These are phyloP conservation scores for Rhingia rostrata DNA, from an alignment of 2,888 invertebrate genomes.

Conservation along the genomic window DNA sequence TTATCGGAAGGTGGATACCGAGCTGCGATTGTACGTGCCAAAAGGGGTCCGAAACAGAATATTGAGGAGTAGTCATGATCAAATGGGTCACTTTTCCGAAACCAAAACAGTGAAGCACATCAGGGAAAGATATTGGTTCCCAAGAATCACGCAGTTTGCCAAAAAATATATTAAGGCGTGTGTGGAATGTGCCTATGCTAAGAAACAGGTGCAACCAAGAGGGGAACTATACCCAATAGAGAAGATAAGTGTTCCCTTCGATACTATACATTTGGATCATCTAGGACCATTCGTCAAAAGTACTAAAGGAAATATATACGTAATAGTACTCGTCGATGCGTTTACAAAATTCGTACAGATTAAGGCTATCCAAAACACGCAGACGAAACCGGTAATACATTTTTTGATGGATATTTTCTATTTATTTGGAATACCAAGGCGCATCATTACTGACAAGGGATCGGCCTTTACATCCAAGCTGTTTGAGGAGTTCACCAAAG, in stretches of 20 bases:
- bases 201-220: conserved; percentile 48
- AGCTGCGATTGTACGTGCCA: no score
- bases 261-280: conserved; percentile 42
- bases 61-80: no score
- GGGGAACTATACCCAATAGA: conserved; percentile 26
- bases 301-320: conserved; percentile 40
- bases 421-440: conserved; percentile 75
- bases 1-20: no score
- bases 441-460: conserved; percentile 76
- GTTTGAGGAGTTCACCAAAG: conserved; percentile 71
- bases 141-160: no score
- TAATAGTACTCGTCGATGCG: conserved; percentile 47
- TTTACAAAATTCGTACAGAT: conserved; percentile 56
- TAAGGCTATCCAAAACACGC: conserved; percentile 45
- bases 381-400: conserved; percentile 38
- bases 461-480: conserved; percentile 74
- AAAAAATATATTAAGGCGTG: conserved; percentile 62
- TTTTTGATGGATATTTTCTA: conserved; percentile 36
- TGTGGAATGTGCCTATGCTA: conserved; percentile 57
- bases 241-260: not conserved
- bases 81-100: no score
- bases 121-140: no score
- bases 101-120: no score
- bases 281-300: conserved; percentile 57
- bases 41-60: no score